A percentile compares a stretch with the other conserved stretches of the same genome.
Conservation (phyloP, 2,113 vertebrate genomes). For the Hypocryptadius cinnamomeus region DNA sequence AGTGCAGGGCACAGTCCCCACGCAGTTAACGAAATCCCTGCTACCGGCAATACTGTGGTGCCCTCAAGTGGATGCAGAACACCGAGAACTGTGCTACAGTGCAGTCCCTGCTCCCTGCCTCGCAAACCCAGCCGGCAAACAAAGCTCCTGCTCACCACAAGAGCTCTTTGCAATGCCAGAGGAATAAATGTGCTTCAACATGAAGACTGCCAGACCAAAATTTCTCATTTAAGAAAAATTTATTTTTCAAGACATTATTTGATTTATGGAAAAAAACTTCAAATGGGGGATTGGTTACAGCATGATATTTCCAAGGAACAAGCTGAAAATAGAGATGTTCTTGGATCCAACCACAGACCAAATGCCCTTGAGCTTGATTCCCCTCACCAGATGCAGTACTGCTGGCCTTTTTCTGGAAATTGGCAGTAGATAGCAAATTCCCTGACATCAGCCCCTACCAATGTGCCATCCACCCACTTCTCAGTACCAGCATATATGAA, state of each 20-base stretch:
- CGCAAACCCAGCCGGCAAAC: neutral
- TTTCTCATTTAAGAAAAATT: neutral
- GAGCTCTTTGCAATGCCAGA: neutral
- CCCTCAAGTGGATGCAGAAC: conserved; percentile 37
- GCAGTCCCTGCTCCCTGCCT: neutral
- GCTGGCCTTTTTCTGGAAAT: neutral
- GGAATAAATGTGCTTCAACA: neutral
- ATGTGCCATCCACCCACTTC: neutral
- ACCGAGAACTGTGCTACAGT: fast-evolving
- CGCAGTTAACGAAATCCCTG: neutral
- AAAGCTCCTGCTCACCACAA: fast-evolving
- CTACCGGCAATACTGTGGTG: neutral
- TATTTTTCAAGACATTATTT: neutral
- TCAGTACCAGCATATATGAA: neutral
- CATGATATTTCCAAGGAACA: neutral
- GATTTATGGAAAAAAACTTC: neutral
- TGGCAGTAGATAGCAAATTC: neutral
- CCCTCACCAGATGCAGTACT: neutral
- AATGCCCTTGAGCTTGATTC: neutral
- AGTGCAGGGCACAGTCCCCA: fast-evolving
- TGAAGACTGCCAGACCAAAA: neutral
- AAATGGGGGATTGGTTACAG: neutral
- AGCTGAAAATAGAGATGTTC: neutral
- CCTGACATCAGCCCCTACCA: neutral
- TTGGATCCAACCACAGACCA: neutral